These are phyloP conservation scores for Apis dorsata DNA, from an alignment of 1,140 invertebrate genomes.

Conservation along the genomic window DNA sequence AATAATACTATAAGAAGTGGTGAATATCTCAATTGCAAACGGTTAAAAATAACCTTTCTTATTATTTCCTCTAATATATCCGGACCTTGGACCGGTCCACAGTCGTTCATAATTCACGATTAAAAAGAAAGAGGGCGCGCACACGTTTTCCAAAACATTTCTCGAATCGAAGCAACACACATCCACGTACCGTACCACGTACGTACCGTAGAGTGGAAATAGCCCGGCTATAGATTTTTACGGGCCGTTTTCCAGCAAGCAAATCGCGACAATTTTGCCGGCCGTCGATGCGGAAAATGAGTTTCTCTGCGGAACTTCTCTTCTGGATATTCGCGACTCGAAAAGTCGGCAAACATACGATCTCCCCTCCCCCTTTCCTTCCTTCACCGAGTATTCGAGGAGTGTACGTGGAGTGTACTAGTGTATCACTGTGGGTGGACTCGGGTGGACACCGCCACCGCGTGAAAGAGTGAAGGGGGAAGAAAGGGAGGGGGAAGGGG, in stretches of 20 bases:
- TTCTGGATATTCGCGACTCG: conserved; percentile 42
- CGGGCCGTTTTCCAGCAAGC: conserved; percentile 44
- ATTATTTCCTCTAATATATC: no score
- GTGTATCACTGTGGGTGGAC: not conserved
- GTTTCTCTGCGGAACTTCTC: conserved; percentile 65
- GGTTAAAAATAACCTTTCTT: no score
- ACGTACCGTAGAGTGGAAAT: not conserved
- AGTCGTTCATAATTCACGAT: not conserved
- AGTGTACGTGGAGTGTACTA: not conserved
- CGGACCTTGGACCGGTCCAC: not conserved
- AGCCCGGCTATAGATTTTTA: conserved; percentile 38
- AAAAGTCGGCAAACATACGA: conserved; percentile 33
- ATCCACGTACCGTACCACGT: not conserved
- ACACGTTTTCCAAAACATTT: conserved; percentile 4
- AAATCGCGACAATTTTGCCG: conserved; percentile 70
- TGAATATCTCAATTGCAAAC: no score
- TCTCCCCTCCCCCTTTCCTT: not conserved
- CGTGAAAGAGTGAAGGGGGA: not conserved
- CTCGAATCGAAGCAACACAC: conserved; percentile 1
- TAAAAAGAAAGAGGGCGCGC: not conserved
- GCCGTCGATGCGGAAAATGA: conserved; percentile 75
- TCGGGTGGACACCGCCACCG: not conserved
- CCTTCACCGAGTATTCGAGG: not conserved
- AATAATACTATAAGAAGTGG: no score
- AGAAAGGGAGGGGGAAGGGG: not conserved